Percentiles rank a stretch among this genome's conserved stretches.
phyloP scores from a whole-genome alignment of 2,888 invertebrate species.

The Perithous albicinctus region DNA sequence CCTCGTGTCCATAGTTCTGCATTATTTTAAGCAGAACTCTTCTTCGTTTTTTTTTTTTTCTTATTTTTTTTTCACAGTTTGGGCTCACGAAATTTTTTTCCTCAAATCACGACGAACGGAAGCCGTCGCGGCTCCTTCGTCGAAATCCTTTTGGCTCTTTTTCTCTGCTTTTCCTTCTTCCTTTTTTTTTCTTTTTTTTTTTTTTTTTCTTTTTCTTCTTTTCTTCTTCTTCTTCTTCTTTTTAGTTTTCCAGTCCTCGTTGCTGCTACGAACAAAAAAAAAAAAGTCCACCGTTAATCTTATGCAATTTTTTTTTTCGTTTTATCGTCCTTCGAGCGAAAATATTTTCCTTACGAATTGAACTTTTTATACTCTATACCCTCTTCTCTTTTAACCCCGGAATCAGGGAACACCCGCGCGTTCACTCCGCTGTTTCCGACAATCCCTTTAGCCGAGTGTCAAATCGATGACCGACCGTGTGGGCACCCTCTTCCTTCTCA shows the following conservation, averaged over 20 bases:
- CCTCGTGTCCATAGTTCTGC: conserved; percentile 81
- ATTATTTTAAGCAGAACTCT: conserved; percentile 68
- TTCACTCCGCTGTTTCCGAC: conserved; percentile 70
- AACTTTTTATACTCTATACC: no score
- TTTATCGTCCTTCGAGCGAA: not conserved
- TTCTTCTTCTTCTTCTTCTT: no score
- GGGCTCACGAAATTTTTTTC: conserved; percentile 5
- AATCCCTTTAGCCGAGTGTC: conserved; percentile 77
- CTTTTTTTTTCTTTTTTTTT: conserved; percentile 12
- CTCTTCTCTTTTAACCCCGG: conserved; percentile 39
- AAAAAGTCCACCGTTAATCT: not conserved
- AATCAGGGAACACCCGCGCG: conserved; percentile 49
- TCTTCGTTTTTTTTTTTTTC: no score
- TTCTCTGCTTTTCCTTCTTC: not conserved
- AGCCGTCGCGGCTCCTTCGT: conserved; percentile 32
- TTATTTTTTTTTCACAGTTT: no score
- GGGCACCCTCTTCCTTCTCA: conserved; percentile 77
- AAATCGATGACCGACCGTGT: conserved; percentile 81
- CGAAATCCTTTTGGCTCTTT: conserved; percentile 4
- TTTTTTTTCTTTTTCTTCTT: not conserved
- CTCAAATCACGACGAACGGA: conserved; percentile 22
- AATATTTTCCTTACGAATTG: conserved; percentile 22
- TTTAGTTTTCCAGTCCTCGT: not conserved
- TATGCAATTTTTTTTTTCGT: not conserved
- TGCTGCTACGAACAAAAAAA: no score